Percentiles rank a stretch among this genome's conserved stretches.
phyloP scores from a whole-genome alignment of 1,140 invertebrate species.

The Cydia amplana region DNA sequence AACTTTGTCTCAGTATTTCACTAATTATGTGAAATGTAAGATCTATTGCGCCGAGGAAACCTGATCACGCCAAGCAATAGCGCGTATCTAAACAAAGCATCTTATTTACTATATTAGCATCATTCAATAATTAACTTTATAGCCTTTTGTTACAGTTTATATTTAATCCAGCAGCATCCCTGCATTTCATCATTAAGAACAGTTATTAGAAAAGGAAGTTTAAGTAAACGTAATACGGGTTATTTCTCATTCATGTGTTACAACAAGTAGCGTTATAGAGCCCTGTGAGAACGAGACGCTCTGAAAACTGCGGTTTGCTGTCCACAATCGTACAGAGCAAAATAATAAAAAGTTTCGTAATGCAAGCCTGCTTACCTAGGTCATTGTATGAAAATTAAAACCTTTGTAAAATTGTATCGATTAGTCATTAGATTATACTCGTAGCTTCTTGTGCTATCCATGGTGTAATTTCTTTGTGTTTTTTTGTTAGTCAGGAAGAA shows the following conservation, averaged over 20 bases:
- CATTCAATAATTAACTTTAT: constrained; percentile 28
- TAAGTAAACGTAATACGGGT: constrained; percentile 2
- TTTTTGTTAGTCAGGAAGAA: neutral
- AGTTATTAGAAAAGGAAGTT: neutral
- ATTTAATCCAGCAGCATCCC: constrained; percentile 7
- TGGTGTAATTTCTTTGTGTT: neutral
- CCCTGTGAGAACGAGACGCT: constrained; percentile 59
- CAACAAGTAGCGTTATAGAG: constrained; percentile 34
- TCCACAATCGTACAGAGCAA: constrained; percentile 7
- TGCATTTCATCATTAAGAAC: neutral
- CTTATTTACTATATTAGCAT: constrained; percentile 10
- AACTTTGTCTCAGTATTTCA: neutral
- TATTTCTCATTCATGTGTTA: constrained; percentile 3
- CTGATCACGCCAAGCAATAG: constrained; percentile 44
- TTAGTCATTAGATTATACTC: too few species aligned
- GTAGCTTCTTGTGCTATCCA: neutral
- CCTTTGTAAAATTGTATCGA: constrained; percentile 19
- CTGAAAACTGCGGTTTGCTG: constrained; percentile 51
- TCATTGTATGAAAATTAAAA: constrained; percentile 32
- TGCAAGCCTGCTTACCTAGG: constrained; percentile 11
- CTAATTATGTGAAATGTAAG: constrained; percentile 43
- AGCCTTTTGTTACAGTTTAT: constrained; percentile 14
- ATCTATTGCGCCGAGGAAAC: constrained; percentile 48
- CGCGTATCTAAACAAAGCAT: constrained; percentile 36
- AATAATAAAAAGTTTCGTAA: constrained; percentile 26